phyloP scores from a whole-genome alignment of 2,113 vertebrate genomes.

The Tychaedon coryphoeus region DNA sequence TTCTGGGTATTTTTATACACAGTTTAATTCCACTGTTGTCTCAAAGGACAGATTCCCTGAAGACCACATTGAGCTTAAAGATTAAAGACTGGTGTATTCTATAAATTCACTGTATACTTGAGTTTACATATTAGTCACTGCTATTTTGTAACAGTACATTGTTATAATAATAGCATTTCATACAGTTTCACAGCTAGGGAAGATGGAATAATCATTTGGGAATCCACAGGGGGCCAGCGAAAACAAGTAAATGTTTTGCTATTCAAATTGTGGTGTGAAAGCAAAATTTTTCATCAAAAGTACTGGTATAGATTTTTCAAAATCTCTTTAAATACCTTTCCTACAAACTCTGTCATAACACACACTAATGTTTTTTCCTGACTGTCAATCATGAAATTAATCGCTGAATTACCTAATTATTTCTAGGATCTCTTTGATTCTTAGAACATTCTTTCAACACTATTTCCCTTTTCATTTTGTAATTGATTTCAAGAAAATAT shows the following conservation, averaged over 20 bases:
- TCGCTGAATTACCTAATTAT: background rate
- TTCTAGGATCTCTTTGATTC: background rate
- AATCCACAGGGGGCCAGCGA: conserved; percentile 17
- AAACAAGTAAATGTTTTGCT: conserved; percentile 46
- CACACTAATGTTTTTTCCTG: background rate
- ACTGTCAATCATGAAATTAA: background rate
- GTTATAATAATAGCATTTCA: conserved; percentile 20
- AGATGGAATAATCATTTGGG: conserved; percentile 35
- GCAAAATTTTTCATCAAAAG: background rate
- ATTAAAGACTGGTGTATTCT: background rate
- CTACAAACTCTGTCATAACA: background rate
- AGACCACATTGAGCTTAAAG: background rate
- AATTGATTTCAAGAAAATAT: background rate
- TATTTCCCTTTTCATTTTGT: background rate
- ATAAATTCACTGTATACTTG: background rate
- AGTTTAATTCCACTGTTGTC: background rate
- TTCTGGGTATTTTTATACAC: background rate
- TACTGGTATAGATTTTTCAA: background rate
- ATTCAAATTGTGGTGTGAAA: background rate
- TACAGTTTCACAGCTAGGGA: conserved; percentile 1
- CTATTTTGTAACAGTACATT: background rate
- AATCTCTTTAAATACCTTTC: conserved; percentile 8
- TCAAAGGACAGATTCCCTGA: background rate
- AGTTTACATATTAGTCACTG: conserved; percentile 23
- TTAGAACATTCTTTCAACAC: background rate